These are phyloP conservation scores for Pseudorhombus dupliciocellatus DNA, from an alignment of 2,113 vertebrate species.

Conservation along the genomic window DNA sequence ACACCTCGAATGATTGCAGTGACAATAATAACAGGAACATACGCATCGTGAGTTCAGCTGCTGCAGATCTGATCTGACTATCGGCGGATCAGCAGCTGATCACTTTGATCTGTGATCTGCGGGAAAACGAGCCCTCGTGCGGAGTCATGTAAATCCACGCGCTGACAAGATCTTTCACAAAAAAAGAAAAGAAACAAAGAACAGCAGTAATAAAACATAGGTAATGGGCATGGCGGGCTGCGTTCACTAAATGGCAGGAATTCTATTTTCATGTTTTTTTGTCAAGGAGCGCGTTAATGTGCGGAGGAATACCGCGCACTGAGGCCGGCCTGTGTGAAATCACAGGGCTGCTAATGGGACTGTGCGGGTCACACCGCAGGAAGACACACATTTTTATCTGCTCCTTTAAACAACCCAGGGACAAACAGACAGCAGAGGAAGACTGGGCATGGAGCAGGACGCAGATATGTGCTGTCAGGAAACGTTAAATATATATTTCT, in stretches of 20 bases:
- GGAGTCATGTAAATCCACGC: not conserved
- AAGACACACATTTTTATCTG: constrained; percentile 26
- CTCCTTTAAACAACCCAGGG: not conserved
- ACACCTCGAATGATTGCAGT: not conserved
- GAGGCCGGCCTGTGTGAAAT: constrained; percentile 36
- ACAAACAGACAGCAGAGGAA: not conserved
- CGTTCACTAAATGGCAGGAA: not conserved
- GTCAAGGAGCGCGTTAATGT: constrained; percentile 9
- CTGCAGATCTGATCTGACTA: not conserved
- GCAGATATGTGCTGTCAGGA: too few species aligned
- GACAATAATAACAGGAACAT: not conserved
- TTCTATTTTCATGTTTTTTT: not conserved
- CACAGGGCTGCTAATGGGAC: constrained; percentile 31
- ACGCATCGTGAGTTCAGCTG: not conserved
- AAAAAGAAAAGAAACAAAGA: too few species aligned
- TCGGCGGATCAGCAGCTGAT: not conserved
- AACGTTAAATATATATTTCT: too few species aligned
- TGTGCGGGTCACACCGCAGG: constrained; percentile 20
- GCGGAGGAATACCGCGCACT: not conserved
- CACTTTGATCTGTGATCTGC: not conserved
- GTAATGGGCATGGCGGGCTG: not conserved
- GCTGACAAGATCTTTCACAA: not conserved
- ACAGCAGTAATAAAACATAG: too few species aligned
- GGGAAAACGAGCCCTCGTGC: not conserved
- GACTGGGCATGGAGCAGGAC: constrained; percentile 1